phyloP scores from a whole-genome alignment of 2,113 vertebrate genomes.

The Raja brachyura region DNA sequence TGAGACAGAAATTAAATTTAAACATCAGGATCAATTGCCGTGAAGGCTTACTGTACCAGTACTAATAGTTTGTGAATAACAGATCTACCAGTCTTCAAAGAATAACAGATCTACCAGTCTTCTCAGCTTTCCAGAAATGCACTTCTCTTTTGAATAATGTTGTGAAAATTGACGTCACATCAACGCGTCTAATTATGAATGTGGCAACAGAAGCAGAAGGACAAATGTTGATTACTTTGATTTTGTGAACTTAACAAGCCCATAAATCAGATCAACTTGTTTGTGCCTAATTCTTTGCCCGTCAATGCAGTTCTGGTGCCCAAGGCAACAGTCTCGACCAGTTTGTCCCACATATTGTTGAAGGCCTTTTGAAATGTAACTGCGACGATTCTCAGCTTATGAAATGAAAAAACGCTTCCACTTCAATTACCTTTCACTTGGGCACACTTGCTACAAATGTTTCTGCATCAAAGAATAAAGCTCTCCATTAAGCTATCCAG shows the following conservation, averaged over 20 bases:
- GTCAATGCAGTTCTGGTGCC: not conserved
- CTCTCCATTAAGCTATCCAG: not conserved
- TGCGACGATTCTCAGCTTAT: not conserved
- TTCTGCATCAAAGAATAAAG: not conserved
- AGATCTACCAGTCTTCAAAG: not conserved
- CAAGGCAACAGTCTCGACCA: not conserved
- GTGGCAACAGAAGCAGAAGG: not conserved
- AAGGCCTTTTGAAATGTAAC: not conserved
- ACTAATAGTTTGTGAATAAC: not conserved
- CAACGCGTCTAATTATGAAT: not conserved
- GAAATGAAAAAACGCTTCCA: not conserved
- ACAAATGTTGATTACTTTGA: not conserved
- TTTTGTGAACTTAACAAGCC: not conserved
- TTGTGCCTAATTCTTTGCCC: not conserved
- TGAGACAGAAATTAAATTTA: conserved; percentile 15
- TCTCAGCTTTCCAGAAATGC: not conserved
- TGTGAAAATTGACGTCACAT: not conserved
- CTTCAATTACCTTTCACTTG: not conserved
- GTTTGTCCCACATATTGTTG: not conserved
- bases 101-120: not conserved
- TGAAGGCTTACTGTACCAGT: not conserved
- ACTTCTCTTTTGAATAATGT: not conserved
- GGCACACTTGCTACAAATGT: not conserved
- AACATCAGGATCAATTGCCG: not conserved
- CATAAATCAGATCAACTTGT: not conserved